These are phyloP conservation scores for Lamproptera curius DNA, from an alignment of 2,888 invertebrate genomes.

Conservation along the genomic window DNA sequence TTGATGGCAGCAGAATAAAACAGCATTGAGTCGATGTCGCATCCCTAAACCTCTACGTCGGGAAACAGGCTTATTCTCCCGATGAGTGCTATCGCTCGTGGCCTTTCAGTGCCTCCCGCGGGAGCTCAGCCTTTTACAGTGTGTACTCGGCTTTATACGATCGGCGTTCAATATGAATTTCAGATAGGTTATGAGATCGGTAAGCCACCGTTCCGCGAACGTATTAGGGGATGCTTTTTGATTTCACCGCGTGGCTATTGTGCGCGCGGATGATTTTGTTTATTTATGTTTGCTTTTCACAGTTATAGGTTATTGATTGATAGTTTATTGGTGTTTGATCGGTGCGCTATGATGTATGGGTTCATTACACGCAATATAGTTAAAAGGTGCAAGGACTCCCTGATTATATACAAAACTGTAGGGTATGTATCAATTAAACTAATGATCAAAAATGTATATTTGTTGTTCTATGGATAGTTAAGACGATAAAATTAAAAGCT, in stretches of 20 bases:
- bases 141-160: slow-evolving; percentile 66
- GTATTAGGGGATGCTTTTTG: slow-evolving; percentile 58
- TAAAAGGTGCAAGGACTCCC: too few species aligned
- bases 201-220: slow-evolving; percentile 50
- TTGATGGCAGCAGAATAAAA: slow-evolving; percentile 75
- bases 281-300: too few species aligned
- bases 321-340: too few species aligned
- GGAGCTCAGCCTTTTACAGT: slow-evolving; percentile 71
- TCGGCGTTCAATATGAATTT: slow-evolving; percentile 73
- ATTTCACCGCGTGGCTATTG: slow-evolving; percentile 35
- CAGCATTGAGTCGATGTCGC: slow-evolving; percentile 73
- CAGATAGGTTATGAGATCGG: slow-evolving; percentile 70
- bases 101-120: slow-evolving; percentile 64
- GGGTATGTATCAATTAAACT: too few species aligned
- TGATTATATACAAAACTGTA: too few species aligned
- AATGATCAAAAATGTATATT: too few species aligned
- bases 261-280: too few species aligned
- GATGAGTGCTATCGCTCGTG: slow-evolving; percentile 70
- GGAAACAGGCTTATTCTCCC: slow-evolving; percentile 76
- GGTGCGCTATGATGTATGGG: too few species aligned
- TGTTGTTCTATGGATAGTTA: too few species aligned
- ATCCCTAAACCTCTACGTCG: slow-evolving; percentile 70
- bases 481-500: too few species aligned
- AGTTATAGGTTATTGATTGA: background rate
- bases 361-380: too few species aligned